Evolutionary conservation across 2,797 vertebrate genomes (phyloP), one percentile per base, ranked within the genome.

Genomic region (Taeniopygia guttata): DNA sequence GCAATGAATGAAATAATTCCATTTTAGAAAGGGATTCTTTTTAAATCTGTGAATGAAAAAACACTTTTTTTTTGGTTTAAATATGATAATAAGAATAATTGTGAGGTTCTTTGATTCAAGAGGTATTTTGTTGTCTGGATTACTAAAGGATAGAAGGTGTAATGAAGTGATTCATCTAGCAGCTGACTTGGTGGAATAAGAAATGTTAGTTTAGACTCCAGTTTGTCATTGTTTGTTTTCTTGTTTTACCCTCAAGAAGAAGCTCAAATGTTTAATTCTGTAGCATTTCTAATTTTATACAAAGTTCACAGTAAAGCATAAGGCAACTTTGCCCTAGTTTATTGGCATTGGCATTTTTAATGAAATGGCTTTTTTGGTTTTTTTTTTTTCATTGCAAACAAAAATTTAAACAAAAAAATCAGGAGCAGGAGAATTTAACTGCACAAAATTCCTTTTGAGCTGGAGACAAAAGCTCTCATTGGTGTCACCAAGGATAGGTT

Each of bases 221-320:
- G 52, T 89, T 91, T 91, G n/a, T 60, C 12, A 12, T 23, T 46
- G 22, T 23, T 46, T 46, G 22, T 46, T 90, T 81, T 87, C 40
- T 85, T 93, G 74, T 74, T 93, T 94, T 80, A 83, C 78, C 72
- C 75, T 60, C 19, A 60, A 81, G 81, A 89, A 75, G 25, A 32
- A 90, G 42, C n/a, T 90, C 72, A 54, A 74, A 66, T 20, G 8
- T 91, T 92, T 87, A 77, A 76, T 83, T 91, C 51, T 81, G 29
- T n/a, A 88, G 56, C 58, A 84, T 91, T 93, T 63, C 58, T 74
- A 29, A 51, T 68, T 60, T 83, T 87, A 46, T 66, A 82, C 23
- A 43, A 85, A 75, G 29, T 45, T 73, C n/a, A 68, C 23, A 36
- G 59, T 66, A 91, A 95, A 75, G 10, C 48, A 83, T 82, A 67